Conservation (phyloP, 2,113 vertebrate genomes). For the Epinephelus moara region DNA sequence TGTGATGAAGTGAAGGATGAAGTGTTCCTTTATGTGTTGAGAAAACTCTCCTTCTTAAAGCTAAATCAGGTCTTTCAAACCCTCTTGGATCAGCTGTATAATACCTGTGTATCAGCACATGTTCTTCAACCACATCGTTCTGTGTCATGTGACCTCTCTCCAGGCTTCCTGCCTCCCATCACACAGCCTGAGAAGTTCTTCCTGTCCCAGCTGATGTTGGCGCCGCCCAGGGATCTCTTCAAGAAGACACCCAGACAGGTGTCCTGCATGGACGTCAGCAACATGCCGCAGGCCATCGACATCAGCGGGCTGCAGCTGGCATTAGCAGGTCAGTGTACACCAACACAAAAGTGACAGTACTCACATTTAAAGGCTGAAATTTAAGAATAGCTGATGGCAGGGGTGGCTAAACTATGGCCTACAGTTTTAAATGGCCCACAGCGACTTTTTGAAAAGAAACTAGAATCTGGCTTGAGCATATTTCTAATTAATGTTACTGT, state of each 20-base stretch:
- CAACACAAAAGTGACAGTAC: not conserved
- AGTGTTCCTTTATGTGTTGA: too few relatives aligned
- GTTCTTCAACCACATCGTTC: not conserved
- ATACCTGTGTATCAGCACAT: not conserved
- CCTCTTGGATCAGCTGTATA: too few relatives aligned
- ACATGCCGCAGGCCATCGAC: conserved; percentile 93
- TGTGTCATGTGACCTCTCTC: conserved; percentile 4
- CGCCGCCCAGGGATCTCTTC: conserved; percentile 96
- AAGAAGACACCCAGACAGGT: conserved; percentile 99
- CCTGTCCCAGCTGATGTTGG: conserved; percentile 97
- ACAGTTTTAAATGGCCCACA: too few relatives aligned
- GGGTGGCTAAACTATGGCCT: too few relatives aligned
- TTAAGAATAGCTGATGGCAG: too few relatives aligned
- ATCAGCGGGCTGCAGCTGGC: conserved; percentile 97
- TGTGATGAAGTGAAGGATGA: too few relatives aligned
- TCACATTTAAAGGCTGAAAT: too few relatives aligned
- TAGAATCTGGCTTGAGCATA: too few relatives aligned
- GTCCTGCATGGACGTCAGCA: conserved; percentile 93
- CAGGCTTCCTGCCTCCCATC: conserved; percentile 97
- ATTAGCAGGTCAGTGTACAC: conserved; percentile 86
- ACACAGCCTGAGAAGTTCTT: conserved; percentile 98
- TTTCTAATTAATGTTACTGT: too few relatives aligned
- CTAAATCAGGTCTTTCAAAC: too few relatives aligned
- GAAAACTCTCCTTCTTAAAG: too few relatives aligned
- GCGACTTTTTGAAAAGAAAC: too few relatives aligned